Evolutionary conservation across 2,888 invertebrate genomes (phyloP).

Genomic region (Cetonia aurata): DNA sequence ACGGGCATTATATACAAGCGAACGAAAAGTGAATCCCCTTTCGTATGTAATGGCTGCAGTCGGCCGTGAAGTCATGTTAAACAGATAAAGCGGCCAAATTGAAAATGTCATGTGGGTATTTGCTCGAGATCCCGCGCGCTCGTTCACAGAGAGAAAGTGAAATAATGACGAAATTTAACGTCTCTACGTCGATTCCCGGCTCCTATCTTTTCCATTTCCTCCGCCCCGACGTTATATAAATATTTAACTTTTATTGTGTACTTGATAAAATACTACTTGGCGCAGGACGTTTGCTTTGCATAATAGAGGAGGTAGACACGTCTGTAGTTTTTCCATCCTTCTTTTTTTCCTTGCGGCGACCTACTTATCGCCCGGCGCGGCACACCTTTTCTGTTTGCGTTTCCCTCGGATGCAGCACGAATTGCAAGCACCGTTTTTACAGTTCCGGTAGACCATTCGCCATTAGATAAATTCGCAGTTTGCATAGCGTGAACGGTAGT

Average conservation of each 20-base stretch:
- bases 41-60: conserved; percentile 46
- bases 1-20: conserved; percentile 39
- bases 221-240: conserved; percentile 40
- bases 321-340: conserved; percentile 1
- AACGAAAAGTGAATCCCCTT: conserved; percentile 44
- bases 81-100: conserved; percentile 51
- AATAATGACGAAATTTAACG: conserved; percentile 47
- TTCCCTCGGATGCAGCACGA: conserved; percentile 10
- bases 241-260: conserved; percentile 44
- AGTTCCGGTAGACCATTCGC: background rate
- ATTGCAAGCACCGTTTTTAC: background rate
- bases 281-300: conserved; percentile 35
- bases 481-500: background rate
- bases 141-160: conserved; percentile 39
- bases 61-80: conserved; percentile 50
- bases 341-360: background rate
- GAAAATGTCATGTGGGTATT: conserved; percentile 50
- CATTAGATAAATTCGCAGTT: background rate
- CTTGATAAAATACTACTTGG: conserved; percentile 36
- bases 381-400: conserved; percentile 14
- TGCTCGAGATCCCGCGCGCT: conserved; percentile 43
- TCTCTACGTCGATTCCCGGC: conserved; percentile 17
- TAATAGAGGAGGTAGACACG: conserved; percentile 30
- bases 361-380: conserved; percentile 7
- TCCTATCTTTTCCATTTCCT: conserved; percentile 25